phyloP scores from a whole-genome alignment of 2,113 vertebrate genomes.

The human region DNA sequence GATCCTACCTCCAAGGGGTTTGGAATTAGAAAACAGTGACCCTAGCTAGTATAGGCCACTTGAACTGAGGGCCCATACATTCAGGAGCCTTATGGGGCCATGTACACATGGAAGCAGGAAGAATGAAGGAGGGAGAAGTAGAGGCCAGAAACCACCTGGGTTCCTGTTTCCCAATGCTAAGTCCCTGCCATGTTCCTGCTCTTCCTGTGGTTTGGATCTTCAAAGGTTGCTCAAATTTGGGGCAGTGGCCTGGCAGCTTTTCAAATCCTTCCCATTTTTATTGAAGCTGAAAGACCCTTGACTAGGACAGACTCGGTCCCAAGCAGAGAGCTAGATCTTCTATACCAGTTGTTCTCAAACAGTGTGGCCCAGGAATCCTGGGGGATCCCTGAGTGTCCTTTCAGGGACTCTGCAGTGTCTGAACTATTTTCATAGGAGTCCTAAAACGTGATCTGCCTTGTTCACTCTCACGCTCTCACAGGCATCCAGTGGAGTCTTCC shows the following conservation, averaged over 20 bases:
- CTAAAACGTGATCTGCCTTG: neutral
- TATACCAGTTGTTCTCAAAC: neutral
- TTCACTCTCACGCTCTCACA: neutral
- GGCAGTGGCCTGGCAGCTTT: neutral
- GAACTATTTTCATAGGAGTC: neutral
- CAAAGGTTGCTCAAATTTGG: neutral
- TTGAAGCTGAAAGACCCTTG: conserved; percentile 12
- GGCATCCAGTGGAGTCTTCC: neutral
- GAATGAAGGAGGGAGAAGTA: neutral
- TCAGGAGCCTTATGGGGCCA: neutral
- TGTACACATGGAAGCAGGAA: neutral
- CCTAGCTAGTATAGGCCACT: neutral
- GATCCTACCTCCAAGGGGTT: neutral
- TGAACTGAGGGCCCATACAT: neutral
- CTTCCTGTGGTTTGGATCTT: conserved; percentile 12
- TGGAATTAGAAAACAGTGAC: neutral
- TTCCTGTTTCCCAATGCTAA: neutral
- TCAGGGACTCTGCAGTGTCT: neutral
- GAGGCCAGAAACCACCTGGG: neutral
- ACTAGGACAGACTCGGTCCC: neutral
- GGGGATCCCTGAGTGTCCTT: neutral
- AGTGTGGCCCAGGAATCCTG: neutral
- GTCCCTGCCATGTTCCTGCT: neutral
- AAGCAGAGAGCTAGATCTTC: neutral
- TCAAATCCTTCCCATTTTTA: conserved; percentile 2